Conservation (phyloP, 1,140 invertebrate genomes). For the Drosophila kurseongensis region DNA sequence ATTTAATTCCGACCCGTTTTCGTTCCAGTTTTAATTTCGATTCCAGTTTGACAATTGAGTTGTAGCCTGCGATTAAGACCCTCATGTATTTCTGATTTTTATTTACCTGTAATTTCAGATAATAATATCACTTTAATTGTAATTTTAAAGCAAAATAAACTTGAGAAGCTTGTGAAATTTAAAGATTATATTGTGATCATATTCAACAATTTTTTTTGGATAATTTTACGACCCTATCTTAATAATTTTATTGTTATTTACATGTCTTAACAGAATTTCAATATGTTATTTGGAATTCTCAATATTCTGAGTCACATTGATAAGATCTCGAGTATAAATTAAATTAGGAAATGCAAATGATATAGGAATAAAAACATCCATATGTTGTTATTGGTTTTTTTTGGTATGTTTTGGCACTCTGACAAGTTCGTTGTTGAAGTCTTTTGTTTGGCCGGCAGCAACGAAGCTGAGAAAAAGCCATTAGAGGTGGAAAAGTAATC, state of each 20-base stretch:
- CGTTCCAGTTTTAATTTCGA: conserved; percentile 36
- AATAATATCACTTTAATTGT: neutral
- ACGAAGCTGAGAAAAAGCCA: conserved; percentile 35
- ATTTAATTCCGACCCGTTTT: conserved; percentile 31
- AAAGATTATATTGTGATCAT: neutral
- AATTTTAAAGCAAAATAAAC: neutral
- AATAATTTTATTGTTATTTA: too few species aligned
- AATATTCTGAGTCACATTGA: neutral
- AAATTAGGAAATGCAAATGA: neutral
- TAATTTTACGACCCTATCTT: too few species aligned
- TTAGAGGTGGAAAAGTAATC: conserved; percentile 58
- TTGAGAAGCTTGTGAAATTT: too few species aligned
- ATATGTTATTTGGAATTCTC: neutral
- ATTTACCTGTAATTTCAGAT: conserved; percentile 7
- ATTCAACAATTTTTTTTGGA: neutral
- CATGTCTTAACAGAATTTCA: too few species aligned
- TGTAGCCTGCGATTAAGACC: conserved; percentile 43
- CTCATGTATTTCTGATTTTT: conserved; percentile 33
- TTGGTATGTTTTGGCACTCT: conserved; percentile 14
- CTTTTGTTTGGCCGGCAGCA: conserved; percentile 50
- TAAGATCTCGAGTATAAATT: neutral
- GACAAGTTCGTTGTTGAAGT: conserved; percentile 53
- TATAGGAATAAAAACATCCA: neutral
- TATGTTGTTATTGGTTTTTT: neutral
- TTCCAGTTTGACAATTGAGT: conserved; percentile 52